phyloP scores from a whole-genome alignment of 2,888 invertebrate species.

The Sepiola atlantica region DNA sequence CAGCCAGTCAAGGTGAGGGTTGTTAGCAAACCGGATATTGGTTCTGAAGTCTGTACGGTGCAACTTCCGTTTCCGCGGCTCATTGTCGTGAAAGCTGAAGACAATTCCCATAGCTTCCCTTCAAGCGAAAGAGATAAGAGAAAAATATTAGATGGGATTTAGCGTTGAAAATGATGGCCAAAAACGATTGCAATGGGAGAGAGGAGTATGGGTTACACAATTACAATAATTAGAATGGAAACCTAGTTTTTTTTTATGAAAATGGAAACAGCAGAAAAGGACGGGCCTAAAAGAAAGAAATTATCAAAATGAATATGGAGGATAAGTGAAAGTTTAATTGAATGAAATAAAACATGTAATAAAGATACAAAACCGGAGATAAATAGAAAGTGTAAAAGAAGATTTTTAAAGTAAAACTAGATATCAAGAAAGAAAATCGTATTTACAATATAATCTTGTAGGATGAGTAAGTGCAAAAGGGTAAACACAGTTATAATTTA shows the following conservation, averaged over 20 bases:
- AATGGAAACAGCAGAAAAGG: no score
- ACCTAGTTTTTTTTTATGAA: not conserved
- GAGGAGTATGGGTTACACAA: not conserved
- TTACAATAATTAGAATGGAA: not conserved
- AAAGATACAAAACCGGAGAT: no score
- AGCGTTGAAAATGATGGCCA: not conserved
- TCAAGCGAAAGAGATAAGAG: constrained; percentile 12
- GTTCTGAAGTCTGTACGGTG: constrained; percentile 21
- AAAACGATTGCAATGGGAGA: not conserved
- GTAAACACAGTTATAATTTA: no score
- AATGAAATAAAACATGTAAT: no score
- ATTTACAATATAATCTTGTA: no score
- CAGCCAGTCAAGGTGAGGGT: not conserved
- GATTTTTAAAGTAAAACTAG: no score
- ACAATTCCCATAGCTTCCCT: constrained; percentile 20
- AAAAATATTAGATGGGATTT: not conserved
- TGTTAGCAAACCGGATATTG: constrained; percentile 13
- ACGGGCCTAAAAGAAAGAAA: no score
- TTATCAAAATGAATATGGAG: no score
- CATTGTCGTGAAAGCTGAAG: not conserved
- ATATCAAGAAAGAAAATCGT: no score
- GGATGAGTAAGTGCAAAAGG: no score
- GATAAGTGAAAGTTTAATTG: no score
- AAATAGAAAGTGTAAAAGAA: no score
- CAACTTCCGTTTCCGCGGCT: not conserved